These are phyloP conservation scores for Arrhamphus sclerolepis DNA, from an alignment of 2,797 vertebrate genomes.

Conservation along the genomic window DNA sequence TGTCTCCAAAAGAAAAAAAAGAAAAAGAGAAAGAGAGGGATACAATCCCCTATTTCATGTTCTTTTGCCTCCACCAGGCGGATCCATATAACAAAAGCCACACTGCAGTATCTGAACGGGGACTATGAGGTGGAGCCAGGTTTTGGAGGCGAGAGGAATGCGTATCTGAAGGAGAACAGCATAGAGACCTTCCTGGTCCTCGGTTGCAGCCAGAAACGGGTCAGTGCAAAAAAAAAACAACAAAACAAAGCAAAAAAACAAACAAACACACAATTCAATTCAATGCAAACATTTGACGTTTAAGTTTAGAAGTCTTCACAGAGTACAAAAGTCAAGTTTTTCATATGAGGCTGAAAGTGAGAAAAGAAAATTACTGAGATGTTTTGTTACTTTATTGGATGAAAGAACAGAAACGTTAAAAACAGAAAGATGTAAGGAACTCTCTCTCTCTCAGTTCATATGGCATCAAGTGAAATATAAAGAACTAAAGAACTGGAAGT, in stretches of 20 bases:
- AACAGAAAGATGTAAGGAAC: too few relatives aligned
- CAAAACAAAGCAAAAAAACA: too few relatives aligned
- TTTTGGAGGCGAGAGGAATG: constrained; percentile 90
- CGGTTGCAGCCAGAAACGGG: constrained; percentile 95
- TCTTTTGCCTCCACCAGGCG: constrained; percentile 73
- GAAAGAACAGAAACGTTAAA: neutral
- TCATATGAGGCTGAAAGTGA: neutral
- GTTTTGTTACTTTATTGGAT: neutral
- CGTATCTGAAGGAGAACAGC: constrained; percentile 94
- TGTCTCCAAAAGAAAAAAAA: neutral
- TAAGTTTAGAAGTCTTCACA: too few relatives aligned
- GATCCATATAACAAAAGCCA: constrained; percentile 95
- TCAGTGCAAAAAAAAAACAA: too few relatives aligned
- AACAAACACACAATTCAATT: constrained; percentile 3
- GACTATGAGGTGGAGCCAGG: constrained; percentile 96
- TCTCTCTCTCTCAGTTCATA: too few relatives aligned
- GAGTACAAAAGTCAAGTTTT: neutral
- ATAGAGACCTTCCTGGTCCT: constrained; percentile 96
- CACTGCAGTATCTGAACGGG: constrained; percentile 92
- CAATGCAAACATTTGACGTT: neutral
- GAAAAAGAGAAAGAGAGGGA: neutral
- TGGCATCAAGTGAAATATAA: too few relatives aligned
- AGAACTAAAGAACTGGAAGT: too few relatives aligned
- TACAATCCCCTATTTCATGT: neutral
- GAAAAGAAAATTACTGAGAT: too few relatives aligned